Evolutionary conservation across 2,888 invertebrate genomes (phyloP), one percentile per base, ranked within the genome.

Genomic region (Idaea straminata): DNA sequence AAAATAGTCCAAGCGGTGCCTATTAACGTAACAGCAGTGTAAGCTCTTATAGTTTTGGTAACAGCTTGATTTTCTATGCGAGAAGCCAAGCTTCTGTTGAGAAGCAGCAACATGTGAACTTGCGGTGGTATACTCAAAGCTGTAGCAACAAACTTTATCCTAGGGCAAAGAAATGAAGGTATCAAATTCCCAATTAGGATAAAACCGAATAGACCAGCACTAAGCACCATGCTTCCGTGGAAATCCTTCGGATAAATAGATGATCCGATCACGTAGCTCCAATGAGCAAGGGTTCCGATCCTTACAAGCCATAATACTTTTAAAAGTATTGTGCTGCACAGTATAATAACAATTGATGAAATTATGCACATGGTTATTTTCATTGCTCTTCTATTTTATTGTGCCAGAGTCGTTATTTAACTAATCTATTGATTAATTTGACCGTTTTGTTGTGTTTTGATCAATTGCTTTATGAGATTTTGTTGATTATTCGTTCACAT

Each of bases 261-360:
- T n/a, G 74, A 72, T 15, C 85, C 87, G 57, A 88, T 64, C 4
- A 86, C 69, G 62, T 85, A 85, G 65, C 87, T 85, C 87, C 87
- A 88, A 63, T 88, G 86, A 15, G 83, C 85, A 59, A 88, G 70
- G 6, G 83, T 76, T 16, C 80, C 83, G 57, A 85, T 72, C 5
- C 85, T 80, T 47, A 85, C 57, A 7, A 82, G 15, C 83, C 85
- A 85, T 10, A 87, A 66, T 16, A 78, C 2, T 67, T 83, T 83
- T 1, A 78, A 62, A 61, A 78, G 13, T 0, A 80, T 25, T 25
- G 78, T 74, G 64, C 79, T 70, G 60, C 70, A 72, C 6, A 80
- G 4, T 15, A 80, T 58, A 7, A 79, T 0, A 4, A 69, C 35
- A 62, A 81, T 35, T 6, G 78, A 74, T 16, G 78, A 64, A 35